phyloP scores from a whole-genome alignment of 2,888 invertebrate species.

The Lordiphosa andalusiaca region DNA sequence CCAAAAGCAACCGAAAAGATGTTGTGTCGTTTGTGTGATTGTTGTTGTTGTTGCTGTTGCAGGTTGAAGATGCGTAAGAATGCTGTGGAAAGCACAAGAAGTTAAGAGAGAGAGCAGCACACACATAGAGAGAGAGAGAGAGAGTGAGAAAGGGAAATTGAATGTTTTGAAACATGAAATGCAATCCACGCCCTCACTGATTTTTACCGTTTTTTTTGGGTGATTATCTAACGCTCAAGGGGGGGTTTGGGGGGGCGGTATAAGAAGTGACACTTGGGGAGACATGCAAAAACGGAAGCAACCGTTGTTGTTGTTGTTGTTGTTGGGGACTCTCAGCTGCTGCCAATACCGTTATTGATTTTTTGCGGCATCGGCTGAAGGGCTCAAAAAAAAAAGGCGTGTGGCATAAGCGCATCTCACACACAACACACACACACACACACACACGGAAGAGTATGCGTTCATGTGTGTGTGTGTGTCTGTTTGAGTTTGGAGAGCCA shows the following conservation, averaged over 20 bases:
- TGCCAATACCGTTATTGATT: constrained; percentile 39
- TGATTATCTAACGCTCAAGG: constrained; percentile 16
- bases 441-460: constrained; percentile 1
- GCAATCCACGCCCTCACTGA: constrained; percentile 10
- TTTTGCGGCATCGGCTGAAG: constrained; percentile 24
- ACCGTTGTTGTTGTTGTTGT: constrained; percentile 6
- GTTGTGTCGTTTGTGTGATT: constrained; percentile 5
- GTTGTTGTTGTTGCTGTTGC: constrained; percentile 11
- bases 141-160: constrained; percentile 17
- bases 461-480: not conserved
- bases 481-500: not conserved
- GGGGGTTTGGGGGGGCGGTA: not conserved
- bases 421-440: constrained; percentile 10
- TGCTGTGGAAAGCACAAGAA: not conserved
- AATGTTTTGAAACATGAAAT: constrained; percentile 30
- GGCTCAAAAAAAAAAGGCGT: constrained; percentile 13
- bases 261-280: constrained; percentile 6
- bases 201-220: constrained; percentile 1
- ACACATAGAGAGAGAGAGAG: constrained; percentile 8
- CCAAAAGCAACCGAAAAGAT: constrained; percentile 6
- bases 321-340: not conserved
- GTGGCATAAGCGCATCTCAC: constrained; percentile 11
- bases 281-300: constrained; percentile 8
- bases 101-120: constrained; percentile 1
- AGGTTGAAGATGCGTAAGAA: constrained; percentile 12